Percentiles rank a stretch among this genome's conserved stretches.
phyloP scores from a whole-genome alignment of 2,797 vertebrate genomes.

The Gymnothorax reevesii region DNA sequence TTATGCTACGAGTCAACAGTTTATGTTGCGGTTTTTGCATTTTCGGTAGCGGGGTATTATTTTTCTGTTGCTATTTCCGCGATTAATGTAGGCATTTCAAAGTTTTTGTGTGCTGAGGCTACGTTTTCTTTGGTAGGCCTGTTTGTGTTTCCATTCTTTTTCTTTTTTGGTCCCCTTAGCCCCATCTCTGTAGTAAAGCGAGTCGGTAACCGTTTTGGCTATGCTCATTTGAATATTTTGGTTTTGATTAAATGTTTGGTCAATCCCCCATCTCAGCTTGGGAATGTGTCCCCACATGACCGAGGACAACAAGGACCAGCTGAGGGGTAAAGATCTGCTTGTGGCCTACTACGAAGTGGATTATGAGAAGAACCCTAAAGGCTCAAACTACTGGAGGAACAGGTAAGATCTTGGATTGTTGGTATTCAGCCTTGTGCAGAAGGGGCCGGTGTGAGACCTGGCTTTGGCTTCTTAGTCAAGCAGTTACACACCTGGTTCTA shows the following conservation, averaged over 20 bases:
- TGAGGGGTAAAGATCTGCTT: constrained; percentile 89
- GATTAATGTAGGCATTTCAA: too few species aligned
- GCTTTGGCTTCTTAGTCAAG: too few species aligned
- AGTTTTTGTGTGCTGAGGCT: too few species aligned
- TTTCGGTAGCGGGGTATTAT: too few species aligned
- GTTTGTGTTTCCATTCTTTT: neutral
- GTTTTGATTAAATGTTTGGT: neutral
- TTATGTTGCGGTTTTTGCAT: too few species aligned
- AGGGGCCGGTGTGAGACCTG: too few species aligned
- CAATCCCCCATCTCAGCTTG: constrained; percentile 70
- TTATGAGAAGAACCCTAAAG: constrained; percentile 95
- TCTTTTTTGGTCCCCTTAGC: neutral
- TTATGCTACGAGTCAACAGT: too few species aligned
- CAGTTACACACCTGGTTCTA: too few species aligned
- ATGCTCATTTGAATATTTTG: neutral
- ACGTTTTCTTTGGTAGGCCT: too few species aligned
- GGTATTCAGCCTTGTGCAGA: too few species aligned
- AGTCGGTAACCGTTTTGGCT: neutral
- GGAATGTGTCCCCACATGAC: constrained; percentile 96
- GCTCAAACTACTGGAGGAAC: constrained; percentile 99
- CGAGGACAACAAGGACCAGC: constrained; percentile 93
- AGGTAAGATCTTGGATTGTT: constrained; percentile 67
- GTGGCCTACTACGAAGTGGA: constrained; percentile 95
- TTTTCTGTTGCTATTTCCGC: too few species aligned
- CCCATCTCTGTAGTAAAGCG: neutral